These are phyloP conservation scores for Phrynosoma platyrhinos DNA, from an alignment of 2,113 vertebrate species.

Conservation along the genomic window DNA sequence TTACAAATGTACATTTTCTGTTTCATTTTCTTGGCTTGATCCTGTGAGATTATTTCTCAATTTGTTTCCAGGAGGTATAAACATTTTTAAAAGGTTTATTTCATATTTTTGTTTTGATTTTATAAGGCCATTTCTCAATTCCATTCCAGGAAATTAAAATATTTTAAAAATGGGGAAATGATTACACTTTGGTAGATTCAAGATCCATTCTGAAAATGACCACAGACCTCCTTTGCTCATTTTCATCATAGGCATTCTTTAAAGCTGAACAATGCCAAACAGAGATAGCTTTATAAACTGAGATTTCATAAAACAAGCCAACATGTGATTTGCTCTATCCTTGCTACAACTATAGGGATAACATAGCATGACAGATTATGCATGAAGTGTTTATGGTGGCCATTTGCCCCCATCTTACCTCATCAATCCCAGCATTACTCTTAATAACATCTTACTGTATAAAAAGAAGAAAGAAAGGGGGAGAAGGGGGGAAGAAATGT, in stretches of 20 bases:
- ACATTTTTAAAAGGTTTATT: neutral
- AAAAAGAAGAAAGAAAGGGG: no score
- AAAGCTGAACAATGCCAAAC: neutral
- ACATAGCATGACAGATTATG: no score
- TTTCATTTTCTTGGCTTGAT: neutral
- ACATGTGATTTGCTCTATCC: neutral
- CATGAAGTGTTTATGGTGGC: no score
- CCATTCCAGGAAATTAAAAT: neutral
- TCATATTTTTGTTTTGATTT: neutral
- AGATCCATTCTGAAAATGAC: neutral
- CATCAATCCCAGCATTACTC: no score
- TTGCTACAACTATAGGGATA: neutral
- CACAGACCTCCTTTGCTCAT: neutral
- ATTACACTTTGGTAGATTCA: neutral
- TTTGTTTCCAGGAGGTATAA: neutral
- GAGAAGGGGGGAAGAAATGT: no score
- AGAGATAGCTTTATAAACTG: no score
- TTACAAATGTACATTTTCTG: neutral
- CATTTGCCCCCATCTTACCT: no score
- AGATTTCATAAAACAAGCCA: no score
- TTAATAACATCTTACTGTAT: no score
- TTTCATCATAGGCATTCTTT: neutral
- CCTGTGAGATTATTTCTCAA: no score
- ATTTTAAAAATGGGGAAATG: neutral
- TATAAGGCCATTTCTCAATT: no score